Base-by-base conservation (phyloP, 2,797 vertebrate genomes). In the Platyrinchus mystaceus region DNA sequence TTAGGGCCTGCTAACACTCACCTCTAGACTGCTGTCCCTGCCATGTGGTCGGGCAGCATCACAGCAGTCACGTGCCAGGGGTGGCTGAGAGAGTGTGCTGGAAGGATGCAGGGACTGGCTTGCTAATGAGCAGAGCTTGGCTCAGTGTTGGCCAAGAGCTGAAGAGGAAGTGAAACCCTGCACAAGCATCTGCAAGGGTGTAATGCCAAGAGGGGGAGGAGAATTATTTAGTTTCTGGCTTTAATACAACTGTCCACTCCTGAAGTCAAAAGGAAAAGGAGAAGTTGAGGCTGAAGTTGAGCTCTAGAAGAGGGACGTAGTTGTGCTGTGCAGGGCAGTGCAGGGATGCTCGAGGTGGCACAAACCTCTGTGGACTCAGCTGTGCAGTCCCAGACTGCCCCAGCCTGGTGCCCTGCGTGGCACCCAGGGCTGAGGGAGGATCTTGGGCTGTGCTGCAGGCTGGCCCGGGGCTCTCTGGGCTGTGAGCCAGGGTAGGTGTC, bases 131-230 rank as follows among this genome's bases (percentile, higher is more conserved):
- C 66, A 77, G 36, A 70, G 44, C 46, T 66, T 74, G 84, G 47
- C n/a, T 10, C 80, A 75, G 41, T 32, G 62, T 80, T 94, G 84
- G 63, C 82, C 44, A 66, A 73, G 55, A 84, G 52, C 59, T 78
- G 75, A 82, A 85, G 75, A 77, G 94, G 93, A 96, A 94, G 75
- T 78, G 81, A 93, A 95, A 97, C 69, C 59, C 34, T 66, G 71
- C 73, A 37, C 32, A 49, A 59, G 77, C 84, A 71, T 93, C 90
- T 84, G 91, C 63, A 50, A 60, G 93, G 77, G 59, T 83, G 66
- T 73, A 27, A 60, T 3, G 37, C 46, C 70, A 70, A 49, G 76
- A 76, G 37, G 4, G 21, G 79, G 82, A 47, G 69, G 76, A 84
- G 56, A 46, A 43, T 77, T 81, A 27, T 79, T 92, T 71, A 3